These are phyloP conservation scores for Tokudaia tokunoshimensis DNA, from an alignment of 2,797 vertebrate species.

Conservation along the genomic window DNA sequence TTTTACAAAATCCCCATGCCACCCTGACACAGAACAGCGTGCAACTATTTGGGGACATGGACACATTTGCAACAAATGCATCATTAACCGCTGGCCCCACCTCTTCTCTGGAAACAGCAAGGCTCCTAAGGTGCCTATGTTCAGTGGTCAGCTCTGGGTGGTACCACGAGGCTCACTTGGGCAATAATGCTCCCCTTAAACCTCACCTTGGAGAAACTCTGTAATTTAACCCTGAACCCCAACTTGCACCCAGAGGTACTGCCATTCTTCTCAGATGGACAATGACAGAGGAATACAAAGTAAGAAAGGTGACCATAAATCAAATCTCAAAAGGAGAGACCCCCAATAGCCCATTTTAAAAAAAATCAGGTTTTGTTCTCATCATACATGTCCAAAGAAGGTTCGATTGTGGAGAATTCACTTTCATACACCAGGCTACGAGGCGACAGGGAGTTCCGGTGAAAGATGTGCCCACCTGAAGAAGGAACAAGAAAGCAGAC, in stretches of 20 bases:
- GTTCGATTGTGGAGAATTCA: conserved; percentile 95
- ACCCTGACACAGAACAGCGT: conserved; percentile 63
- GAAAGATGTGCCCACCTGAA: conserved; percentile 94
- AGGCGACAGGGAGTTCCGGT: conserved; percentile 93
- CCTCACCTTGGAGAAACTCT: conserved; percentile 83
- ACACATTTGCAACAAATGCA: conserved; percentile 66
- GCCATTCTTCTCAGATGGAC: conserved; percentile 89
- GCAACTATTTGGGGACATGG: conserved; percentile 67
- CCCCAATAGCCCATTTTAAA: conserved; percentile 82
- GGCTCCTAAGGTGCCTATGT: conserved; percentile 20
- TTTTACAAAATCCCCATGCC: not conserved
- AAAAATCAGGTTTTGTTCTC: conserved; percentile 97
- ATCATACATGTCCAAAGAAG: conserved; percentile 95
- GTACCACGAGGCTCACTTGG: not conserved
- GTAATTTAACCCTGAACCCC: conserved; percentile 82
- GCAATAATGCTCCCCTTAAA: conserved; percentile 48
- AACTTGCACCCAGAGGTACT: conserved; percentile 84
- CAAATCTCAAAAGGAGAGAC: conserved; percentile 86
- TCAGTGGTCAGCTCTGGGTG: conserved; percentile 77
- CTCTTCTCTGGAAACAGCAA: conserved; percentile 80
- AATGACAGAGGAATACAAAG: conserved; percentile 89
- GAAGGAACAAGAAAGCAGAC: conserved; percentile 79
- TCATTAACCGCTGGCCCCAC: conserved; percentile 70
- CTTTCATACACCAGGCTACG: conserved; percentile 94
- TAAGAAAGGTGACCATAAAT: conserved; percentile 88